These are phyloP conservation scores for Gadopsis marmoratus DNA, from an alignment of 2,797 vertebrate species.

Conservation along the genomic window DNA sequence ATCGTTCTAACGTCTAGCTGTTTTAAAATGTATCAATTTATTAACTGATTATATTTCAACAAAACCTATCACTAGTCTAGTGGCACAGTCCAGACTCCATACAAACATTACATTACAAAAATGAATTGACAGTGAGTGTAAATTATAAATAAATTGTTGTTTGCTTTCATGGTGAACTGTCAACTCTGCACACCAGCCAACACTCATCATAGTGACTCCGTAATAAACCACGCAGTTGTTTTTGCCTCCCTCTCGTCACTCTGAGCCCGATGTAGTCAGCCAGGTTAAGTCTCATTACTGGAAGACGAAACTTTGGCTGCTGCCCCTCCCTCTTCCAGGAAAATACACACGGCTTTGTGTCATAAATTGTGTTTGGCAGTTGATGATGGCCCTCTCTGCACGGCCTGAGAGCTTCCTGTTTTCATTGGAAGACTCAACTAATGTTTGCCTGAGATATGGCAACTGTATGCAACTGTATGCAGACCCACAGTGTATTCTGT, in stretches of 20 bases:
- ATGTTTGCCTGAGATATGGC: background rate
- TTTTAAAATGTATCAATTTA: background rate
- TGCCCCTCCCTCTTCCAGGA: constrained; percentile 40
- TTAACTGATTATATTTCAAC: background rate
- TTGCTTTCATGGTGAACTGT: background rate
- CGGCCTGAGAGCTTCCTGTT: constrained; percentile 11
- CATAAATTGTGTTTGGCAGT: constrained; percentile 7
- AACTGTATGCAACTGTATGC: background rate
- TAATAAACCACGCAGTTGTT: background rate
- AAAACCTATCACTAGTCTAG: background rate
- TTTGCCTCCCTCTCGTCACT: background rate
- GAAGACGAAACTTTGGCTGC: constrained; percentile 32
- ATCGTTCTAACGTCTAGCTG: no score
- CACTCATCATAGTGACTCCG: background rate
- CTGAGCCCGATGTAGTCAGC: background rate
- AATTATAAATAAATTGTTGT: background rate
- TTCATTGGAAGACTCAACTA: background rate
- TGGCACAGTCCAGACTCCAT: background rate
- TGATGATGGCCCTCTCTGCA: constrained; percentile 10
- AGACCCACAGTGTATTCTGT: background rate
- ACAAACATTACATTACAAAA: background rate
- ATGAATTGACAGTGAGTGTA: background rate
- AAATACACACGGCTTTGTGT: background rate
- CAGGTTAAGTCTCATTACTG: constrained; percentile 30
- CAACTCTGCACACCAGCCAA: background rate